A percentile compares a stretch with the other conserved stretches of the same genome.
These are phyloP conservation scores for Lucinisca nassula DNA, from an alignment of 2,888 invertebrate genomes.

Conservation along the genomic window DNA sequence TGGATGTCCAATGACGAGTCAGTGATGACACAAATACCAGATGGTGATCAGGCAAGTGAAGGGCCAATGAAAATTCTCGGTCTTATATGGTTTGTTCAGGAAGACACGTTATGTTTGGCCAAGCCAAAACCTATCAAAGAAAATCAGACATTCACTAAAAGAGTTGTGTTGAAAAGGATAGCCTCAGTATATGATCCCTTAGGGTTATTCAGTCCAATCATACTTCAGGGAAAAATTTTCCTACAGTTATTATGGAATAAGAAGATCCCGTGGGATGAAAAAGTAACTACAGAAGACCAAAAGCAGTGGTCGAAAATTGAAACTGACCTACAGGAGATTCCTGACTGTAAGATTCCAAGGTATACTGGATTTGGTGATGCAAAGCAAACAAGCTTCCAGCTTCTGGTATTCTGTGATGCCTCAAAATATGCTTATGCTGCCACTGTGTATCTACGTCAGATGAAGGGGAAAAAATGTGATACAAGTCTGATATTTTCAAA, in stretches of 20 bases:
- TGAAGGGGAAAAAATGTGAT: too few relatives aligned
- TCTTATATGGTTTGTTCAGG: slow-evolving; percentile 28
- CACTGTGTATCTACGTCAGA: too few relatives aligned
- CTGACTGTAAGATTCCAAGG: too few relatives aligned
- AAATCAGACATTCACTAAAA: neutral
- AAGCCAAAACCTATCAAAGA: neutral
- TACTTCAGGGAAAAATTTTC: neutral
- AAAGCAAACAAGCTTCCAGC: too few relatives aligned
- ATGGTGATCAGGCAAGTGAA: neutral
- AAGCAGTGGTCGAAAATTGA: too few relatives aligned
- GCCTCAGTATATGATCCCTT: neutral
- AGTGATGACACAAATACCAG: slow-evolving; percentile 1
- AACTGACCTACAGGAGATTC: too few relatives aligned
- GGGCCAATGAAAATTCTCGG: slow-evolving; percentile 29
- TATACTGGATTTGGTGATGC: too few relatives aligned
- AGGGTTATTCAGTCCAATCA: neutral
- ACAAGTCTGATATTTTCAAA: too few relatives aligned
- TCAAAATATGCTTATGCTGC: too few relatives aligned
- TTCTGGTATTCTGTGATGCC: too few relatives aligned
- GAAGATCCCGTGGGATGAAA: neutral
- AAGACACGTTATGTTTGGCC: neutral
- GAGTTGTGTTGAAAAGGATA: neutral
- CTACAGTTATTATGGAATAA: neutral
- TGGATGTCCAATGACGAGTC: slow-evolving; percentile 15
- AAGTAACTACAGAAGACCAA: too few relatives aligned